Percentiles rank a stretch among this genome's conserved stretches.
These are phyloP conservation scores for Dynastes hyllus DNA, from an alignment of 2,888 invertebrate genomes.

Conservation along the genomic window DNA sequence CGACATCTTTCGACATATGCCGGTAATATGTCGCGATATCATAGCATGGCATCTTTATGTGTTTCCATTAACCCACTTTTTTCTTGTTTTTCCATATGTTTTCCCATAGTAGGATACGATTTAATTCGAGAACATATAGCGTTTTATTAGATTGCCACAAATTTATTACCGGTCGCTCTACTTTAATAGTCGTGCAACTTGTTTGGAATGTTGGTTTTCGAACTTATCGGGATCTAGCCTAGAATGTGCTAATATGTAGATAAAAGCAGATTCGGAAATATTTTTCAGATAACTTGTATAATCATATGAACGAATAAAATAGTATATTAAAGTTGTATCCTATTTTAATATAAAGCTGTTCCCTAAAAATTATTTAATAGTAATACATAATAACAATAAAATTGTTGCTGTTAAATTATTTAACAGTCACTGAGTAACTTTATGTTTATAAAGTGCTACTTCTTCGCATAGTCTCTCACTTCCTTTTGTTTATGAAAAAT, in stretches of 20 bases:
- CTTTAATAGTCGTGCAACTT: background rate
- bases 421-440: too few species aligned
- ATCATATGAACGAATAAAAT: background rate
- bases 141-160: constrained; percentile 29
- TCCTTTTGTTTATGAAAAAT: too few species aligned
- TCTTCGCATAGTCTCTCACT: too few species aligned
- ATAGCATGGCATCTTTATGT: constrained; percentile 48
- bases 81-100: constrained; percentile 36
- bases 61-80: constrained; percentile 48
- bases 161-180: constrained; percentile 20
- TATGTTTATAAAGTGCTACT: too few species aligned
- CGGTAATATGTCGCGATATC: constrained; percentile 49
- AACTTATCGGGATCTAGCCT: background rate
- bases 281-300: background rate
- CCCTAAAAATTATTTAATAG: too few species aligned
- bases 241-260: background rate
- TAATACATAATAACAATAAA: too few species aligned
- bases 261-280: background rate
- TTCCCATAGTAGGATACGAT: constrained; percentile 11
- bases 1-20: constrained; percentile 49
- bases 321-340: background rate
- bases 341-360: too few species aligned
- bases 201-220: background rate
- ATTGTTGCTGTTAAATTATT: too few species aligned
- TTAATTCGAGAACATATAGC: constrained; percentile 37